A percentile compares a stretch with the other conserved stretches of the same genome.
Evolutionary conservation across 1,140 invertebrate species (phyloP).

Genomic region (Cepaea nemoralis): DNA sequence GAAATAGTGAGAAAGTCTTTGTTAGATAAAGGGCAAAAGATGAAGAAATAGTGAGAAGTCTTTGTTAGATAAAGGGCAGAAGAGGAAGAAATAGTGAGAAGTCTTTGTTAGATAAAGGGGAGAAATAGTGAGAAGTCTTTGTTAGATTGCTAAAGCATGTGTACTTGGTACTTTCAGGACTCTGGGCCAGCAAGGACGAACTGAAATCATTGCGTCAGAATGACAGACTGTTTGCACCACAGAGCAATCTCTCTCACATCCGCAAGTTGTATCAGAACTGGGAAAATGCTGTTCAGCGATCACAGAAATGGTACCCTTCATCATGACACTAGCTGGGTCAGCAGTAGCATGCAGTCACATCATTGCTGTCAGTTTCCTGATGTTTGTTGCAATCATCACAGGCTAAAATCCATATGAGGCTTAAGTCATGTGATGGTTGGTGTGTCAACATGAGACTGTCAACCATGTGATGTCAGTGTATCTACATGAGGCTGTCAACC

Average conservation of each 20-base stretch:
- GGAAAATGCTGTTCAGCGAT: constrained; percentile 79
- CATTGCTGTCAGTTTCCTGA: no score
- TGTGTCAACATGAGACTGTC: no score
- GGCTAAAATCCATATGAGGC: no score
- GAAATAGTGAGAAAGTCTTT: no score
- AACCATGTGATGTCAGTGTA: no score
- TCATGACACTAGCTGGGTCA: no score
- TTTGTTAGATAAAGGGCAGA: not conserved
- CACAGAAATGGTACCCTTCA: constrained; percentile 55
- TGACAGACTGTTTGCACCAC: constrained; percentile 76
- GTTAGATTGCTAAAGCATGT: not conserved
- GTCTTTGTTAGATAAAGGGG: not conserved
- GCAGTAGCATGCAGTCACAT: no score
- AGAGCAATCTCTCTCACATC: constrained; percentile 43
- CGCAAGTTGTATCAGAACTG: constrained; percentile 72
- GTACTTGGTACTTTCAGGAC: constrained; percentile 74
- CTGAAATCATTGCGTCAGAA: constrained; percentile 76
- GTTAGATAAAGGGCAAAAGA: no score
- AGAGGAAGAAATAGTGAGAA: not conserved
- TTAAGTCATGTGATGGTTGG: no score
- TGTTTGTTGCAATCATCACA: no score
- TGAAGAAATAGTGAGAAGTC: not conserved
- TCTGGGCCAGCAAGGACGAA: constrained; percentile 82
- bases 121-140: not conserved
- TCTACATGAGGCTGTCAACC: no score